Evolutionary conservation across 2,888 invertebrate genomes (phyloP).

Genomic region (Papilio gigon): DNA sequence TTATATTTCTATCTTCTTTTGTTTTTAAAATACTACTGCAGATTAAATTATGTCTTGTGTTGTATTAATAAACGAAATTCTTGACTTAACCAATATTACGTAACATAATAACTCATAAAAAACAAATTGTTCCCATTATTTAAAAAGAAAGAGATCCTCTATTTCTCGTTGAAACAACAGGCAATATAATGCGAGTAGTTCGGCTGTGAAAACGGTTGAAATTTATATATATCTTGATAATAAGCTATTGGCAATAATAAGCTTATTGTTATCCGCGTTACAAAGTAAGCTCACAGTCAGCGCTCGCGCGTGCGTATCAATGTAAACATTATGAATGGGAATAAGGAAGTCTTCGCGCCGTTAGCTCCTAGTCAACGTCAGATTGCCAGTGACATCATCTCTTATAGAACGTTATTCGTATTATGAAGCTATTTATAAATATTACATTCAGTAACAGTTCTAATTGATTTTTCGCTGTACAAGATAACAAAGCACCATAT

Average conservation of each 20-base stretch:
- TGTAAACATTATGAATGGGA: slow-evolving; percentile 39
- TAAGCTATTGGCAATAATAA: not conserved
- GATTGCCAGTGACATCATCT: slow-evolving; percentile 53
- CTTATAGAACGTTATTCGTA: slow-evolving; percentile 50
- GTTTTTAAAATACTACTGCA: not conserved
- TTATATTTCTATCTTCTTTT: not conserved
- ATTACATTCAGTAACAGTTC: not conserved
- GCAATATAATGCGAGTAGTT: not conserved
- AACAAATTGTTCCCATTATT: too few relatives aligned
- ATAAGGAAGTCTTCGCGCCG: slow-evolving; percentile 49
- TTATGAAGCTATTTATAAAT: not conserved
- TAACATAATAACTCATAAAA: too few relatives aligned
- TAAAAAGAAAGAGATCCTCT: too few relatives aligned
- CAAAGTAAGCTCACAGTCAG: slow-evolving; percentile 19
- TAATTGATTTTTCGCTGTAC: too few relatives aligned
- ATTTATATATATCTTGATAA: not conserved
- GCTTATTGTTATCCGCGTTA: slow-evolving; percentile 14
- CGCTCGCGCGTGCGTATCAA: slow-evolving; percentile 16
- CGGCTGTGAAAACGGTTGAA: not conserved
- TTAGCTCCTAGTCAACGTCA: slow-evolving; percentile 56
- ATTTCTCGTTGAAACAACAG: not conserved
- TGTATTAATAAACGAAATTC: not conserved
- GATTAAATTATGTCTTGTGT: not conserved
- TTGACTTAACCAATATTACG: not conserved
- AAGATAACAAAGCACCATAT: too few relatives aligned